Conservation (phyloP, 92 coral and sea anemone species). For the Montipora capitata region DNA sequence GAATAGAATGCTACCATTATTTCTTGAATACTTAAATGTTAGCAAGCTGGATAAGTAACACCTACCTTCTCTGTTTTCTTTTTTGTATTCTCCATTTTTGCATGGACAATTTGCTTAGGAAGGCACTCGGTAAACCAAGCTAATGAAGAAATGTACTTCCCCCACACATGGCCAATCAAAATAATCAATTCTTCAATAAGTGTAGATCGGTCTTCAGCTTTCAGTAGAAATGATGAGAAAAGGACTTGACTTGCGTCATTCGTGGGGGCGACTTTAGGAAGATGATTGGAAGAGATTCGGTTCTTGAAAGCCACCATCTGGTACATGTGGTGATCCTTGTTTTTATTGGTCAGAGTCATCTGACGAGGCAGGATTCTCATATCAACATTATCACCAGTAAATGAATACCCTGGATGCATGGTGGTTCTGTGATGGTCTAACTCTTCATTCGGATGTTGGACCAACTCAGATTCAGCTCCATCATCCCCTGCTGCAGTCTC, state of each 20-base stretch:
- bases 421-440: conserved; percentile 31
- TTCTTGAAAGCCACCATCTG: conserved; percentile 60
- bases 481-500: conserved; percentile 19
- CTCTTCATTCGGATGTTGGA: conserved; percentile 29
- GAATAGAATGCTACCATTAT: not conserved
- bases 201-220: conserved; percentile 53
- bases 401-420: conserved; percentile 81
- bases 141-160: conserved; percentile 52
- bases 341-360: conserved; percentile 59
- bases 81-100: conserved; percentile 50
- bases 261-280: conserved; percentile 19
- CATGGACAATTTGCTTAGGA: conserved; percentile 48
- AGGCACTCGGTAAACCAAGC: conserved; percentile 49
- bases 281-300: conserved; percentile 56
- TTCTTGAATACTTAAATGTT: not conserved
- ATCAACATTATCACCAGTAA: conserved; percentile 79
- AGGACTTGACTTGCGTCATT: conserved; percentile 28
- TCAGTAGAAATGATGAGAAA: conserved; percentile 68
- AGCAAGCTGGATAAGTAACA: too few species aligned
- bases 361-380: conserved; percentile 37
- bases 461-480: conserved; percentile 46
- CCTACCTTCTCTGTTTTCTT: conserved; percentile 72
- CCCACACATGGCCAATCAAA: conserved; percentile 68
- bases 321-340: conserved; percentile 75
- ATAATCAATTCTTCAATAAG: conserved; percentile 52